Evolutionary conservation across 2,888 invertebrate genomes (phyloP).

Genomic region (Microdon myrmicae): DNA sequence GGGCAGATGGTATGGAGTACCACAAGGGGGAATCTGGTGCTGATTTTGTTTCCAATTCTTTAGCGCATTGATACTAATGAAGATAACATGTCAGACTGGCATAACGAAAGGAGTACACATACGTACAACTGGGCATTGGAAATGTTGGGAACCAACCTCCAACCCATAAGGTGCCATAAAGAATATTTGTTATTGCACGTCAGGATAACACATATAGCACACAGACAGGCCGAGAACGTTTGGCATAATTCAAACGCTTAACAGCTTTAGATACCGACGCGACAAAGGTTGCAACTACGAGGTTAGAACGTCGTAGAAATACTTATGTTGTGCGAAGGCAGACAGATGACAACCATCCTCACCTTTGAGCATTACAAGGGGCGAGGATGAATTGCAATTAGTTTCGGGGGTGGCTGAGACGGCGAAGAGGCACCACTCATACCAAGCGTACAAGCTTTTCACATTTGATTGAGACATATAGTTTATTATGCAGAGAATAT

Average conservation of each 20-base stretch:
- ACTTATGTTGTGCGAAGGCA: slow-evolving; percentile 22
- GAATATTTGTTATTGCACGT: slow-evolving; percentile 46
- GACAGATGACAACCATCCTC: slow-evolving; percentile 18
- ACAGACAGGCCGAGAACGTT: slow-evolving; percentile 43
- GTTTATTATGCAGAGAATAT: slow-evolving; percentile 27
- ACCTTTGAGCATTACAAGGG: background rate
- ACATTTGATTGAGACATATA: slow-evolving; percentile 32
- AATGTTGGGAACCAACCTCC: background rate
- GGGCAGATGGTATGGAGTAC: too few species aligned
- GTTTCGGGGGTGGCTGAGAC: slow-evolving; percentile 19
- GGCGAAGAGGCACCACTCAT: background rate
- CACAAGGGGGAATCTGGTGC: slow-evolving; percentile 4
- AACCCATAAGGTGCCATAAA: slow-evolving; percentile 41
- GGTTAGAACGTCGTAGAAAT: slow-evolving; percentile 17
- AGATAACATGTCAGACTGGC: slow-evolving; percentile 33
- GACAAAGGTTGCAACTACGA: slow-evolving; percentile 18
- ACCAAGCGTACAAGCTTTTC: slow-evolving; percentile 20
- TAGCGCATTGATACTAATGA: slow-evolving; percentile 28
- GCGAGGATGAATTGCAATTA: slow-evolving; percentile 30
- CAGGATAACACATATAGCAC: slow-evolving; percentile 23
- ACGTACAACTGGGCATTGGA: background rate
- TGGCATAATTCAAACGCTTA: slow-evolving; percentile 50
- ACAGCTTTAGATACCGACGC: too few species aligned
- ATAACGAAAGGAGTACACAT: background rate
- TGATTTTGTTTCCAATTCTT: background rate